A percentile compares a stretch with the other conserved stretches of the same genome.
These are phyloP conservation scores for Xyrichtys novacula DNA, from an alignment of 2,797 vertebrate genomes.

Conservation along the genomic window DNA sequence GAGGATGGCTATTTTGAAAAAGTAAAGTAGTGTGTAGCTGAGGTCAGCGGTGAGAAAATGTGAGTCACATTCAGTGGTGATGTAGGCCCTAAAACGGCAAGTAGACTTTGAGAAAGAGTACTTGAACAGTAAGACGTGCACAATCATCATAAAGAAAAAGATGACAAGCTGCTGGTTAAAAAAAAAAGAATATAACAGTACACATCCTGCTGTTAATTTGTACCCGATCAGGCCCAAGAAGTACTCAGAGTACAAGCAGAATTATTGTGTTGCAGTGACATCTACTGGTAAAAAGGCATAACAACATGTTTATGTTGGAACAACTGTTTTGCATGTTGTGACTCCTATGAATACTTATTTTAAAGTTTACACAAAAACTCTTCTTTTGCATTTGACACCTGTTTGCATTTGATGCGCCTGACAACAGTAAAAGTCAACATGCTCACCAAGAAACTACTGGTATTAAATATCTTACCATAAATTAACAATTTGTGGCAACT, in stretches of 20 bases:
- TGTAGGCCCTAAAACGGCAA: not conserved
- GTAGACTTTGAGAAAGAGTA: not conserved
- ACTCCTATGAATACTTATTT: too few relatives aligned
- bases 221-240: not conserved
- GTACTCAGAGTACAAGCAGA: not conserved
- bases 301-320: not conserved
- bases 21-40: constrained; percentile 3
- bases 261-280: constrained; percentile 34
- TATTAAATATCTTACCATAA: too few relatives aligned
- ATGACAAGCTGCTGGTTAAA: too few relatives aligned
- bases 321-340: too few relatives aligned
- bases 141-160: too few relatives aligned
- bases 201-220: constrained; percentile 19
- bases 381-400: too few relatives aligned
- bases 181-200: not conserved
- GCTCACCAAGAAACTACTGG: too few relatives aligned
- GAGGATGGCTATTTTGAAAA: not conserved
- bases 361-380: too few relatives aligned
- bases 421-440: too few relatives aligned
- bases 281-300: constrained; percentile 46
- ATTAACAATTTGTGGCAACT: too few relatives aligned
- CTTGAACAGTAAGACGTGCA: not conserved
- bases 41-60: not conserved
- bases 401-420: too few relatives aligned
- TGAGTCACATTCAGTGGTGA: not conserved